phyloP scores from a whole-genome alignment of 2,797 vertebrate species.

The Hemitrygon akajei region DNA sequence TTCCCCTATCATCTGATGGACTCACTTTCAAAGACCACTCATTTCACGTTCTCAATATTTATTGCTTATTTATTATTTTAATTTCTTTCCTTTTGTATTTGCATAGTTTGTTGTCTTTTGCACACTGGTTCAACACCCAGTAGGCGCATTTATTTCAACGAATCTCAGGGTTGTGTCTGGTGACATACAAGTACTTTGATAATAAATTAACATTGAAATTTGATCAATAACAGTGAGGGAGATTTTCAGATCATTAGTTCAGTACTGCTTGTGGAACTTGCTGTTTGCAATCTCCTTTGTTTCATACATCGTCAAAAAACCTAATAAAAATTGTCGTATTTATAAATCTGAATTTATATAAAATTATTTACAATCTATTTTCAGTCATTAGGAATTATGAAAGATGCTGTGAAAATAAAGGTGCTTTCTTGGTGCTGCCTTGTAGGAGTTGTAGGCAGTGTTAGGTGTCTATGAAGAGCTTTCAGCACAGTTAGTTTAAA shows the following conservation, averaged over 20 bases:
- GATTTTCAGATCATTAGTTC: not conserved
- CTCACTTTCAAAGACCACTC: no score
- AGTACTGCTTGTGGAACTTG: not conserved
- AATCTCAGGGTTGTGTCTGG: no score
- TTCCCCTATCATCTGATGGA: no score
- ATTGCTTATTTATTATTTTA: no score
- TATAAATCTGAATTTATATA: not conserved
- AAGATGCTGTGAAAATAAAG: not conserved
- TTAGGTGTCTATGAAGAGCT: not conserved
- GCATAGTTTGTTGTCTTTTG: no score
- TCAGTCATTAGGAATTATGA: not conserved
- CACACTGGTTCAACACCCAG: no score
- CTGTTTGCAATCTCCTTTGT: not conserved
- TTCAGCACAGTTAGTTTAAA: not conserved
- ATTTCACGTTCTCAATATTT: no score
- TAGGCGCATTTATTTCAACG: no score
- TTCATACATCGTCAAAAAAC: not conserved
- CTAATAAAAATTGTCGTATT: not conserved
- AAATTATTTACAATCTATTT: not conserved
- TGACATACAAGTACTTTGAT: no score
- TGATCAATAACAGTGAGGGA: not conserved
- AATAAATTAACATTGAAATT: no score
- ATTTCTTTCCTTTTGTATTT: no score
- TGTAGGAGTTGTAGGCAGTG: not conserved
- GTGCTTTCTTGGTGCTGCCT: not conserved